These are phyloP conservation scores for Lysiphlebus fabarum DNA, from an alignment of 1,140 invertebrate species.

Conservation along the genomic window DNA sequence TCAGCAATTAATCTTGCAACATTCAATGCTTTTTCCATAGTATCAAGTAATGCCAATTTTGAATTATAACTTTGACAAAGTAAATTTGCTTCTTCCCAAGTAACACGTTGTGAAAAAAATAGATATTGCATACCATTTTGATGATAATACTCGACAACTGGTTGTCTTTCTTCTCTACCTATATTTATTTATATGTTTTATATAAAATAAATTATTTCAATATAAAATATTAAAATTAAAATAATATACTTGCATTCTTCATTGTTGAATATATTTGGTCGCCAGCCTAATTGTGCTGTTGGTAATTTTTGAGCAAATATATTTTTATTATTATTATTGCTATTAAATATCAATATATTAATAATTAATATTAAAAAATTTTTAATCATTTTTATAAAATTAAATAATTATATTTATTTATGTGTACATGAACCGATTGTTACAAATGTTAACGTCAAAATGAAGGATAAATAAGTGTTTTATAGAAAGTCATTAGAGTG, in stretches of 20 bases:
- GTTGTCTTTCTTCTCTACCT: constrained; percentile 30
- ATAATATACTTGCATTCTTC: constrained; percentile 18
- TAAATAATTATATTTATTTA: too few species aligned
- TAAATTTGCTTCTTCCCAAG: constrained; percentile 35
- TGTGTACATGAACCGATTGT: too few species aligned
- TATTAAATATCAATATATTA: too few species aligned
- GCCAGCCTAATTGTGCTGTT: too few species aligned
- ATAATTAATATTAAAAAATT: neutral
- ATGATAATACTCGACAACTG: constrained; percentile 32
- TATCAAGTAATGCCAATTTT: constrained; percentile 31
- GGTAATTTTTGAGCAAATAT: too few species aligned
- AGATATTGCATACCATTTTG: constrained; percentile 31
- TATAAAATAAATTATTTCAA: constrained; percentile 1
- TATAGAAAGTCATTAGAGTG: too few species aligned
- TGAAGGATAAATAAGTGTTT: too few species aligned
- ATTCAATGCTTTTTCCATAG: constrained; percentile 29
- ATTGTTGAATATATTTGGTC: neutral
- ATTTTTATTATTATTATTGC: too few species aligned
- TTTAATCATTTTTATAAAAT: constrained; percentile 1
- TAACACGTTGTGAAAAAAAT: constrained; percentile 35
- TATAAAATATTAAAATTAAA: constrained; percentile 1
- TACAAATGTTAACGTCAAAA: neutral
- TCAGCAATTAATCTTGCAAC: constrained; percentile 30
- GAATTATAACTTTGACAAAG: constrained; percentile 31
- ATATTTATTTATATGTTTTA: too few species aligned